Evolutionary conservation across 2,888 invertebrate species (phyloP).

Genomic region (Cheiracanthium punctorium): DNA sequence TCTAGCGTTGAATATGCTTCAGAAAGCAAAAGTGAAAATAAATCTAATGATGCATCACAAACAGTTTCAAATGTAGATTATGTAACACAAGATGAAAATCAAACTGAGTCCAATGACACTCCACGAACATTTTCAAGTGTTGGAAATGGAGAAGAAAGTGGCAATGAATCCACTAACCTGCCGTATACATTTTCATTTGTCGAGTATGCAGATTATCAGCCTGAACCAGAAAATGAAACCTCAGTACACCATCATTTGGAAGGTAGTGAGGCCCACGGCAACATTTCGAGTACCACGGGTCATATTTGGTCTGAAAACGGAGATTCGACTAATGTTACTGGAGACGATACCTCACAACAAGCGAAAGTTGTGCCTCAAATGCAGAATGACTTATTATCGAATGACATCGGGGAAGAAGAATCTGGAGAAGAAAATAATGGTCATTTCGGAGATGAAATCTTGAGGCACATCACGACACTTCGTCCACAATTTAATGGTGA

Average conservation of each 20-base stretch:
- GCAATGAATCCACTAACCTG: no score
- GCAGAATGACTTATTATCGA: background rate
- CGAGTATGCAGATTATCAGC: no score
- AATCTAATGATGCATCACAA: background rate
- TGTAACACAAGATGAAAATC: background rate
- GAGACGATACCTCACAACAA: background rate
- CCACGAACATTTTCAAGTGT: no score
- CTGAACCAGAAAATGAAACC: no score
- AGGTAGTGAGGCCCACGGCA: no score
- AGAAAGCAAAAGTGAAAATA: background rate
- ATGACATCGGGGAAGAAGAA: background rate
- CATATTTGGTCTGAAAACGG: background rate
- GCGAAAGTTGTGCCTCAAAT: background rate
- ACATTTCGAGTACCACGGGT: background rate
- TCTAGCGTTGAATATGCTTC: no score
- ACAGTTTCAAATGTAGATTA: background rate
- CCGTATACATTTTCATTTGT: no score
- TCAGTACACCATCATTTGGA: no score
- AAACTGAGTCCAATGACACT: background rate
- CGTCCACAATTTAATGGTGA: constrained; percentile 3
- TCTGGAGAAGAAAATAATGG: background rate
- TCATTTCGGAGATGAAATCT: constrained; percentile 16
- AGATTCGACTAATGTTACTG: background rate
- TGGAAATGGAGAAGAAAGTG: no score
- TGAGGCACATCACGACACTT: constrained; percentile 57